Base-by-base conservation (phyloP, 92 coral and sea anemone genomes). In the Phenganax stokvisi region DNA sequence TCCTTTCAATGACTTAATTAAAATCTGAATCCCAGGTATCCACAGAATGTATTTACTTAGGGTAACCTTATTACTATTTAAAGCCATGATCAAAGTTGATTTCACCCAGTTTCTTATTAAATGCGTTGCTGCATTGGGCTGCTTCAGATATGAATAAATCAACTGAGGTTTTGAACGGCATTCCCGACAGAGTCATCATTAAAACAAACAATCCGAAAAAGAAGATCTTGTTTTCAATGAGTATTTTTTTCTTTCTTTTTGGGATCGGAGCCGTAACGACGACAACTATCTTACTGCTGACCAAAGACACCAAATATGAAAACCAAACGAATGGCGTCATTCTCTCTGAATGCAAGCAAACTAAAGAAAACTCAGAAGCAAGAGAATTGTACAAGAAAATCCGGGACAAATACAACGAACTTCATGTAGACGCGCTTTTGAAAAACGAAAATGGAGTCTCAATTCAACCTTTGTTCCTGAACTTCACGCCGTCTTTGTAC, bases 401-500 rank as follows among this genome's bases (percentile, higher is more conserved):
- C 31, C 87, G 87, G 80, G 72, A 78, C 16, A 72, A 77, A 0
- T 90, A 81, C 65, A 84, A 37, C 57, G 88, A 86, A 0, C 74
- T 84, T 1, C 89, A 87, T 17, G 89, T 89, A 0, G 70, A 87
- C 57, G 27, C 70, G 17, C 72, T 90, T 15, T 17, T 85, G 57
- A 81, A 65, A 82, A 91, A 88, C 52, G 77, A 72, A 56, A 20
- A 68, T 20, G 73, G 73, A 30, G 73, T 29, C 10, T 10, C 53
- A 12, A 37, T 68, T 29, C 53, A 30, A 68, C 73, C 53, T 16
- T 28, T 9, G 16, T 88, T 91, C 10, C 89, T 84, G 74, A 76
- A 93, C 77, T 90, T 96, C 53, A 75, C 90, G 3, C 96, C 96
- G 0, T 51, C 20, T 0, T 78, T 77, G 59, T 52, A 91, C 69